Evolutionary conservation across 2,888 invertebrate genomes (phyloP), one percentile per base, ranked within the genome.

Genomic region (Bombylius discolor): DNA sequence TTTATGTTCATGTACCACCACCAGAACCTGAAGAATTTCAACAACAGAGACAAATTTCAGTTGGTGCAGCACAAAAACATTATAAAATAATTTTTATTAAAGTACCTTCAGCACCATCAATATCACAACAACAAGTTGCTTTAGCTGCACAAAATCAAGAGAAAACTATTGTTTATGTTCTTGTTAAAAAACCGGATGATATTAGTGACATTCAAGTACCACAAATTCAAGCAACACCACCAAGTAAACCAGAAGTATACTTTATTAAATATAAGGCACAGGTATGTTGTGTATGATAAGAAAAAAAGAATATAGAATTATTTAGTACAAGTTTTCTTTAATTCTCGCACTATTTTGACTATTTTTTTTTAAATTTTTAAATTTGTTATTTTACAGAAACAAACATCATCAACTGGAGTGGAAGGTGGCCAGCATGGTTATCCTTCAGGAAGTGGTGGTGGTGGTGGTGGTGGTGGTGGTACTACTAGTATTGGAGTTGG

Each of bases 21-120:
- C 89, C 84, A 78, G 89, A 90, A 74, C 88, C 84, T n/a, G 83
- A 84, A 65, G 83, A 84, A 67, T 78, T 81, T 67, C 79, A 82
- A 65, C 79, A 81, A 53, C 78, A 79, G 61, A 81, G 84, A 65
- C 71, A 64, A 59, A 67, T 71, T n/a, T 67, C 71, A 39, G 77
- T 83, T 1, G 83, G 84, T 51, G 84, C 87, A 62, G 80, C 89
- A 50, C 89, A 89, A 75, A 90, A 90, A 68, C 89, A 90, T 74
- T 89, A 91, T 81, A 91, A 91, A 72, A 91, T 91, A 72, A 89
- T 91, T 77, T 91, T 91, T 81, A 91, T 91, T 76, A 91, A 91
- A 79, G 90, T 90, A 56, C 90, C 90, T 66, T 83, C 89, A 64
- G 83, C 88, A 59, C 89, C 89, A 59, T 82, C 87, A 59, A 89